Conservation (phyloP, 1,140 invertebrate species). For the Dendrolimus kikuchii region DNA sequence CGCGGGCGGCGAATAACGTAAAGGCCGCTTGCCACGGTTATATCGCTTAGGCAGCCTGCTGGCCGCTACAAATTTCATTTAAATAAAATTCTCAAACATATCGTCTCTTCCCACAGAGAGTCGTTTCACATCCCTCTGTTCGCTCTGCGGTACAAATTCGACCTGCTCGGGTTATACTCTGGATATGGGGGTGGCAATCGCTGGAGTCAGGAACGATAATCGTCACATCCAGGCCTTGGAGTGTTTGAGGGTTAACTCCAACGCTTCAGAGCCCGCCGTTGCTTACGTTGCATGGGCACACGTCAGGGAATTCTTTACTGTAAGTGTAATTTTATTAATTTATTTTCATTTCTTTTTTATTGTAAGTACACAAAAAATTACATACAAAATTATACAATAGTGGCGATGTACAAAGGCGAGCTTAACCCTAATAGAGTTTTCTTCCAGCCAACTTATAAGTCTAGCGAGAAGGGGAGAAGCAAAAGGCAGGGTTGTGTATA, state of each 20-base stretch:
- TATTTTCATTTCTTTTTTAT: no score
- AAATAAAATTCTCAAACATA: neutral
- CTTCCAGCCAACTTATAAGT: no score
- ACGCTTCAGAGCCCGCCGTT: slow-evolving; percentile 64
- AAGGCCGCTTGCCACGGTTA: no score
- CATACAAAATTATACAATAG: no score
- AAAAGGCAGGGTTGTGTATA: no score
- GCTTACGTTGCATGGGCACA: slow-evolving; percentile 77
- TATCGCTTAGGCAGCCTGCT: no score
- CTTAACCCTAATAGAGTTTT: no score
- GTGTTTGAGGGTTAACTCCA: slow-evolving; percentile 71
- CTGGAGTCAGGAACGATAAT: slow-evolving; percentile 43
- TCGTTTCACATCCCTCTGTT: slow-evolving; percentile 46
- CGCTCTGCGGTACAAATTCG: slow-evolving; percentile 39
- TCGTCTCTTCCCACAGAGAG: slow-evolving; percentile 30
- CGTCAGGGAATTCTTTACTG: slow-evolving; percentile 68
- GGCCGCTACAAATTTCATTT: no score
- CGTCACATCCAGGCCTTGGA: slow-evolving; percentile 77
- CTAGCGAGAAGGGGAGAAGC: no score
- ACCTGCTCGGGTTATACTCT: slow-evolving; percentile 37
- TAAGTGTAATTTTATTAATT: slow-evolving; percentile 31
- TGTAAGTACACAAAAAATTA: no score
- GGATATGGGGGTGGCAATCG: slow-evolving; percentile 32
- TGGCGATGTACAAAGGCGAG: no score
- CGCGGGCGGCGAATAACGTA: no score